Evolutionary conservation across 2,888 invertebrate species (phyloP), one percentile per base, ranked within the genome.

Genomic region (Acanthopleura granulata): DNA sequence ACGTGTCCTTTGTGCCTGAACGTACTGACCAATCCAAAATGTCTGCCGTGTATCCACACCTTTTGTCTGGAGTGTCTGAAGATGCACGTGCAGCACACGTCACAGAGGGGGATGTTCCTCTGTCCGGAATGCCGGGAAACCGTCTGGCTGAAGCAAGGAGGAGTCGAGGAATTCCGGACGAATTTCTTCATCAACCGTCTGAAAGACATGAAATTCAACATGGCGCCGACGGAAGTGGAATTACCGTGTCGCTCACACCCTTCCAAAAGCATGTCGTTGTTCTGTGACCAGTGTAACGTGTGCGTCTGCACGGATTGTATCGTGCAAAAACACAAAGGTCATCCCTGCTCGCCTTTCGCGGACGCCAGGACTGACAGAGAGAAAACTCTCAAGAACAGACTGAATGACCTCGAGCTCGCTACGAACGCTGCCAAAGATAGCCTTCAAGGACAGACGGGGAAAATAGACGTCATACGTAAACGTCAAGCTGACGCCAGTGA

Each of bases 31-130:
- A 12, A 57, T 57, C 57, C 57, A 57, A 57, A 57, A 57, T 57
- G 57, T 57, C 57, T 57, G 57, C 57, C 57, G 18, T 57, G 57
- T 57, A 57, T 57, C 57, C 57, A 57, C 12, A 57, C 57, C 18
- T 57, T 57, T 12, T 57, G 57, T 12, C 18, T n/a, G 22, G 57
- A 57, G 22, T 57, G 57, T 57, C 12, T 57, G 57, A 18, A 22
- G 57, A 57, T 18, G 18, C 57, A 57, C 57, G 22, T 57, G n/a
- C 57, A 57, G 57, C 57, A 57, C 12, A 57, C 57, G 6, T 18
- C 57, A 57, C 18, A 18, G n/a, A 18, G 57, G 18, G 57, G 57
- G 3, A 57, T 57, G 57, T n/a, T 57, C 57, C 57, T n/a, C 6
- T 57, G 57, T 22, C 57, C 57, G 22, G 57, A 57, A 57, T 57